A percentile compares a stretch with the other conserved stretches of the same genome.
Evolutionary conservation across 2,797 vertebrate genomes (phyloP).

Genomic region (Psittacula echo): DNA sequence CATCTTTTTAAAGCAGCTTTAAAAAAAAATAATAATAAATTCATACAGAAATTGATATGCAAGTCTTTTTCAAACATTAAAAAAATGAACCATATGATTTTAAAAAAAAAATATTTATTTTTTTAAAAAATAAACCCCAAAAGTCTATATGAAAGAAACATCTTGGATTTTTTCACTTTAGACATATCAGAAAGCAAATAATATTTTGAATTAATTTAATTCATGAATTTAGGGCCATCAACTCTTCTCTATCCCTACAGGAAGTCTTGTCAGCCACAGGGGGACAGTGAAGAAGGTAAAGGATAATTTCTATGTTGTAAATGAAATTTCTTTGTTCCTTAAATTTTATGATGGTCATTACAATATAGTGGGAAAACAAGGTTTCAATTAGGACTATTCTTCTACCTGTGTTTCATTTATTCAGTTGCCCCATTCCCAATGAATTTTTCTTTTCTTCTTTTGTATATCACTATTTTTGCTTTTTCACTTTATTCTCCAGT

Average conservation of each 20-base stretch:
- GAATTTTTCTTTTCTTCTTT: neutral
- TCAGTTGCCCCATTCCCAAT: neutral
- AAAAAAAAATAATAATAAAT: neutral
- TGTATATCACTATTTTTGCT: neutral
- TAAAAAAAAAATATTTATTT: too few relatives aligned
- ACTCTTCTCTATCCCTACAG: neutral
- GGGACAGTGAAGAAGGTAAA: neutral
- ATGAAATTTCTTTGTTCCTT: neutral
- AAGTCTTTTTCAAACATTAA: neutral
- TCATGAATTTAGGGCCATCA: neutral
- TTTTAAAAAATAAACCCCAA: fast-evolving
- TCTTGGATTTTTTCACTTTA: neutral
- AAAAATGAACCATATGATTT: neutral
- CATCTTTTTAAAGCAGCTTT: neutral
- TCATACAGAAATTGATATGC: neutral
- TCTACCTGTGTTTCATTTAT: neutral
- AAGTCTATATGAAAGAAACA: neutral
- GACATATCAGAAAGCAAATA: neutral
- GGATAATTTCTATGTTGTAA: neutral
- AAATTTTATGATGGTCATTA: neutral
- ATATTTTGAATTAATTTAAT: neutral
- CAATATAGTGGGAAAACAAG: neutral
- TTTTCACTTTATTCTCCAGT: neutral
- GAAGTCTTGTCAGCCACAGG: neutral
- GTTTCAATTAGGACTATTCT: neutral